phyloP scores from a whole-genome alignment of 2,113 vertebrate species.

The Turnix velox region DNA sequence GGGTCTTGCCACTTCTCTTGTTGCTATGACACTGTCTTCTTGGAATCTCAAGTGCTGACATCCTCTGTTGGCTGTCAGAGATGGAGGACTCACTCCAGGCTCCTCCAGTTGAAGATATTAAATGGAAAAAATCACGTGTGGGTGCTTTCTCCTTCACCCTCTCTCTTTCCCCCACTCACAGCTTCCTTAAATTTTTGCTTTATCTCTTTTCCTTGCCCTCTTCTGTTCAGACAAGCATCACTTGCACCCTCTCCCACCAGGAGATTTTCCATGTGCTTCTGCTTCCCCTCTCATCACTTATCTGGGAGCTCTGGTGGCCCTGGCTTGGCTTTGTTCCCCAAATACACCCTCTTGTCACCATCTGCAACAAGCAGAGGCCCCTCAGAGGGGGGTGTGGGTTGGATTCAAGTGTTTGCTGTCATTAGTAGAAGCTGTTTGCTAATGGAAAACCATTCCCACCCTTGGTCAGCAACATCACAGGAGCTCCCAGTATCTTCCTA shows the following conservation, averaged over 20 bases:
- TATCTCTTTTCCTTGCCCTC: neutral
- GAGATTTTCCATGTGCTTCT: neutral
- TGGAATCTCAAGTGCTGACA: neutral
- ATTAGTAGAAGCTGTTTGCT: neutral
- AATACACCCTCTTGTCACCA: neutral
- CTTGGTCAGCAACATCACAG: neutral
- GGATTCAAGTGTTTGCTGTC: neutral
- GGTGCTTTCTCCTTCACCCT: neutral
- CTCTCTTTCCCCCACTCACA: neutral
- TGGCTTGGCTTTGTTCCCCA: neutral
- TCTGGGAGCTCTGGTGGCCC: neutral
- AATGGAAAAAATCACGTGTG: neutral
- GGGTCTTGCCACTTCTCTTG: neutral
- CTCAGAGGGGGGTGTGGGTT: neutral
- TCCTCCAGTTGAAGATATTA: neutral
- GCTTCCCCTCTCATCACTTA: neutral
- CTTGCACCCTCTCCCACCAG: neutral
- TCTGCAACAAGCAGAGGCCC: neutral
- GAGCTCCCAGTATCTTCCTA: neutral
- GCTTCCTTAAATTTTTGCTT: neutral
- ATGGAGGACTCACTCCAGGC: neutral
- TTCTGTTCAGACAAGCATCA: neutral
- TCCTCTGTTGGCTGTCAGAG: neutral
- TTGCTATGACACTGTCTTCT: neutral
- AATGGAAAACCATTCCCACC: neutral